Evolutionary conservation across 2,797 vertebrate genomes (phyloP), one percentile per base, ranked within the genome.

Genomic region (Delichon dasypus): DNA sequence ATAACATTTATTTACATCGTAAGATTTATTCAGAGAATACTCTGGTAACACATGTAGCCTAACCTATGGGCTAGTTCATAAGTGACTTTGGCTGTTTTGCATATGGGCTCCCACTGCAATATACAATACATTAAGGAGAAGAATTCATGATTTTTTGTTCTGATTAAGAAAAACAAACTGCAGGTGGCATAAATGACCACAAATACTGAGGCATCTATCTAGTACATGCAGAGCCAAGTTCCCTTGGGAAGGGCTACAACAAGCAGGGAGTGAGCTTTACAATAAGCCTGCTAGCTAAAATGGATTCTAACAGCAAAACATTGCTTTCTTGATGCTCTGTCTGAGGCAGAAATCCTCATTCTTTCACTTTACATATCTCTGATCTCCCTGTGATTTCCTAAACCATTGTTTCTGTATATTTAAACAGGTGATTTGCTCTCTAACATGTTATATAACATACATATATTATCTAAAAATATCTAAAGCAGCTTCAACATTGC

Each of bases 11-110:
- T 32, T 45, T 45, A 61, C 26, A 93, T 36, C 2, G 1, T 40
- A 71, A 92, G 45, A 57, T 70, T 86, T 97, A 73, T 81, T 48
- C 67, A 71, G 60, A 91, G 66, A 96, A 94, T 30, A 90, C 30
- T 42, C 71, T 26, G 7, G 36, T 71, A 88, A 92, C 3, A 34
- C n/a, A 89, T 20, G 10, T 25, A 86, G 82, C 23, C 36, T 74
- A 55, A 54, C 25, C 22, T 29, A 36, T 81, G 27, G 17, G 16
- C 26, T 78, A 55, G 47, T 36, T 93, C 16, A 2, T 50, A 76
- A 54, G 9, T 70, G 36, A 81, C 40, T 25, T 44, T 60, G 13
- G 73, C 27, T 80, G 32, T 40, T 87, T 76, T 76, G 70, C 26
- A 62, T 58, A 85, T 13, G 8, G 16, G 10, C 87, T 68, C 18